These are phyloP conservation scores for Dione juno DNA, from an alignment of 2,888 invertebrate species.

Conservation along the genomic window DNA sequence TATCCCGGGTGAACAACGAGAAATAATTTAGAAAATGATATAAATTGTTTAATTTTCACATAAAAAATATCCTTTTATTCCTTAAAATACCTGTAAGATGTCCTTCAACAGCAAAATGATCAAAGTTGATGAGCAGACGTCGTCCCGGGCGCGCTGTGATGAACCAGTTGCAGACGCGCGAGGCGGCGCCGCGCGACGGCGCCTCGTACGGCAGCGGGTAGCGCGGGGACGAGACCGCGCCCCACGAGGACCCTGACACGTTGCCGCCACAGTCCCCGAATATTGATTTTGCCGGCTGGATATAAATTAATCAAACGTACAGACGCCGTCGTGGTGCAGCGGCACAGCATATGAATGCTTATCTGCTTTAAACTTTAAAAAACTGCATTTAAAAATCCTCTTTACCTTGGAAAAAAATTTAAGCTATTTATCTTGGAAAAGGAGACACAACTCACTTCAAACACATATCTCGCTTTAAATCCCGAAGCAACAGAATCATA, in stretches of 20 bases:
- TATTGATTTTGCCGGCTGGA: slow-evolving; percentile 89
- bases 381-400: not conserved
- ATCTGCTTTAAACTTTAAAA: too few relatives aligned
- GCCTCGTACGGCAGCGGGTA: slow-evolving; percentile 95
- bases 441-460: slow-evolving; percentile 82
- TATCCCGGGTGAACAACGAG: too few relatives aligned
- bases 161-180: slow-evolving; percentile 98
- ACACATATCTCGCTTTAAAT: slow-evolving; percentile 97
- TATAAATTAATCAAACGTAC: too few relatives aligned
- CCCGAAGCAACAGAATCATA: slow-evolving; percentile 94
- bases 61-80: too few relatives aligned
- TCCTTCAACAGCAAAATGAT: slow-evolving; percentile 96
- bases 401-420: too few relatives aligned
- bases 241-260: slow-evolving; percentile 92
- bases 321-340: too few relatives aligned
- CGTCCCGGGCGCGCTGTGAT: slow-evolving; percentile 94
- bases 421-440: not conserved
- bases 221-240: slow-evolving; percentile 93
- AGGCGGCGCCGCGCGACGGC: slow-evolving; percentile 89
- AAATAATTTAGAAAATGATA: too few relatives aligned
- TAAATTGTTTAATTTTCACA: too few relatives aligned
- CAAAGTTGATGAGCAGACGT: slow-evolving; percentile 95
- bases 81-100: slow-evolving; percentile 90
- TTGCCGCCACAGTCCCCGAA: slow-evolving; percentile 97
- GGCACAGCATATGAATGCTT: too few relatives aligned